Evolutionary conservation across 2,113 vertebrate genomes (phyloP).

Genomic region (Stercorarius parasiticus): DNA sequence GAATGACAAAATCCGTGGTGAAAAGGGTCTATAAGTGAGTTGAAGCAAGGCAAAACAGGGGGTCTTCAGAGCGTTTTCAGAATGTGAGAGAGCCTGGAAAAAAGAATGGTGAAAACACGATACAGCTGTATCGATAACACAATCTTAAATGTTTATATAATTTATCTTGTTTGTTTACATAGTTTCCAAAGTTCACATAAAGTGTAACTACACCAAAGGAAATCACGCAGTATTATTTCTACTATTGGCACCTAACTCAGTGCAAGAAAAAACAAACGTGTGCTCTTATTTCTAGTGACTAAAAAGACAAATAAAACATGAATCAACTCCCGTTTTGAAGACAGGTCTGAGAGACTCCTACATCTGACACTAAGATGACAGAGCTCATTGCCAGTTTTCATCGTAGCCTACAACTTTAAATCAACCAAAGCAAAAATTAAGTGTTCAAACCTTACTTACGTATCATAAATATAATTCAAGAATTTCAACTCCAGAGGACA

Average conservation of each 20-base stretch:
- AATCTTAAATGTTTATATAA: background rate
- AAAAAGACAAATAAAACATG: background rate
- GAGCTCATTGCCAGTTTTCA: background rate
- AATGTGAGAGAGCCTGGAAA: background rate
- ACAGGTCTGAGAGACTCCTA: background rate
- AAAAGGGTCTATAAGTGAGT: background rate
- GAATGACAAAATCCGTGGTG: background rate
- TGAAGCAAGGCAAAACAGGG: background rate
- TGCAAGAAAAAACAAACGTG: background rate
- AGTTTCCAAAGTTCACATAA: background rate
- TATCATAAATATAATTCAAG: background rate
- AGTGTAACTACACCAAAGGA: background rate
- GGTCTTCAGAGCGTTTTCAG: background rate
- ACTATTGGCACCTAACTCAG: background rate
- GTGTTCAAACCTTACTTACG: background rate
- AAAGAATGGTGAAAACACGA: background rate
- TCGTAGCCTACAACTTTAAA: background rate
- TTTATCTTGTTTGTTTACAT: background rate
- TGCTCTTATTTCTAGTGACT: background rate
- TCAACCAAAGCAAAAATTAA: background rate
- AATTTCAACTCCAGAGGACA: background rate
- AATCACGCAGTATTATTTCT: background rate
- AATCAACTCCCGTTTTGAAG: background rate
- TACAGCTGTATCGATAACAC: rapidly evolving
- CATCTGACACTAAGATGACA: background rate